Conservation (phyloP, 1,140 invertebrate genomes). For the Drosophila lini region DNA sequence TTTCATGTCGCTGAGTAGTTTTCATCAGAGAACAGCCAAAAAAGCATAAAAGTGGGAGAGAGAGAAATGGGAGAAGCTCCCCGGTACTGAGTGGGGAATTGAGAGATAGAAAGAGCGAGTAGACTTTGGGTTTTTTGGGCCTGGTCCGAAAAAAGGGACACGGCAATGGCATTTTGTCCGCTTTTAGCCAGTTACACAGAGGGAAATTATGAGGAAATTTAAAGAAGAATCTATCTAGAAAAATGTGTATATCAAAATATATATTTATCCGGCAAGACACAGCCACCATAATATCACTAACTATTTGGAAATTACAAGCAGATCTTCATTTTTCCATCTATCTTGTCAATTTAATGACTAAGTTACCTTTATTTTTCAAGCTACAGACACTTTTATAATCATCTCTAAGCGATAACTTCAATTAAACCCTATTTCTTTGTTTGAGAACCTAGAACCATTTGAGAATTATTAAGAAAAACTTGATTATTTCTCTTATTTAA, state of each 20-base stretch:
- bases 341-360: no score
- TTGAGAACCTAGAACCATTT: not conserved
- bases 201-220: not conserved
- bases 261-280: no score
- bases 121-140: conserved; percentile 37
- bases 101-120: conserved; percentile 22
- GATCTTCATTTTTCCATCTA: no score
- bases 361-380: no score
- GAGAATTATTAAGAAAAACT: not conserved
- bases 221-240: no score
- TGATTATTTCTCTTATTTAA: no score
- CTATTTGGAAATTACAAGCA: no score
- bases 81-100: conserved; percentile 1
- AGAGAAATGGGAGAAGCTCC: conserved; percentile 5
- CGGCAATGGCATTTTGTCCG: conserved; percentile 71
- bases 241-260: not conserved
- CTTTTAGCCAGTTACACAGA: conserved; percentile 43
- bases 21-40: conserved; percentile 77
- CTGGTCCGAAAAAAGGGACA: conserved; percentile 70
- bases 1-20: conserved; percentile 82
- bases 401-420: not conserved
- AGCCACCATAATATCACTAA: no score
- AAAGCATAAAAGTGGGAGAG: conserved; percentile 45
- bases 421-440: not conserved
- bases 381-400: no score